Conservation (phyloP, 2,888 invertebrate species). For the Oxystoma pomonae region DNA sequence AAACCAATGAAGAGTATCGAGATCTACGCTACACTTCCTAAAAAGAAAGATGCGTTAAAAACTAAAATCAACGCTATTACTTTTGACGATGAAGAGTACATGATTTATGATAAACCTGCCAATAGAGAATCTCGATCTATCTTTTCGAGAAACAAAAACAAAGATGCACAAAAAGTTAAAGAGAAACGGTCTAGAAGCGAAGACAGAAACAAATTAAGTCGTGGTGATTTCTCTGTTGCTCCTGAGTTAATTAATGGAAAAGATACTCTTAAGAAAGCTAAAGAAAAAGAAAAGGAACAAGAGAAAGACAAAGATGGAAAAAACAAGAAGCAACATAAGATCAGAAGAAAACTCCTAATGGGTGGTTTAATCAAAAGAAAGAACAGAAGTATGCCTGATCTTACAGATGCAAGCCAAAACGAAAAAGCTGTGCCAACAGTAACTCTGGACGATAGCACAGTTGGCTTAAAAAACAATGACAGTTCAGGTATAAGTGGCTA, state of each 20-base stretch:
- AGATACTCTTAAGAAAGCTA: conserved; percentile 44
- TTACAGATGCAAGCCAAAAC: conserved; percentile 66
- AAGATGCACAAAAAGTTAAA: conserved; percentile 62
- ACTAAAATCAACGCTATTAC: conserved; percentile 59
- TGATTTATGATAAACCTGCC: conserved; percentile 61
- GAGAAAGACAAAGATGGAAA: conserved; percentile 64
- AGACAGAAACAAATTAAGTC: conserved; percentile 73
- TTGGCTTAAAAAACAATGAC: conserved; percentile 58
- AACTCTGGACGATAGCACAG: conserved; percentile 72
- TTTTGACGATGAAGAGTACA: conserved; percentile 67
- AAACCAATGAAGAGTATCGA: conserved; percentile 66
- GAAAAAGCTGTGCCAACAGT: conserved; percentile 45
- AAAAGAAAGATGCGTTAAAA: conserved; percentile 72
- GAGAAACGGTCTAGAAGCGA: conserved; percentile 81
- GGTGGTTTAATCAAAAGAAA: conserved; percentile 84
- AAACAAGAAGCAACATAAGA: conserved; percentile 87
- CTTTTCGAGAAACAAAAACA: conserved; percentile 63
- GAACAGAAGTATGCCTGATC: conserved; percentile 88
- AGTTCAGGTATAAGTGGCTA: conserved; percentile 67
- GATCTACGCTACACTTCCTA: conserved; percentile 87
- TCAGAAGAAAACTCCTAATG: conserved; percentile 81
- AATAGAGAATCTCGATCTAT: conserved; percentile 65
- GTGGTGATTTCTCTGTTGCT: conserved; percentile 69
- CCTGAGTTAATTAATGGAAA: conserved; percentile 47
- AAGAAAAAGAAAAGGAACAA: conserved; percentile 59